phyloP scores from a whole-genome alignment of 1,140 invertebrate species.

The Pseudomyrmex dendroicus region DNA sequence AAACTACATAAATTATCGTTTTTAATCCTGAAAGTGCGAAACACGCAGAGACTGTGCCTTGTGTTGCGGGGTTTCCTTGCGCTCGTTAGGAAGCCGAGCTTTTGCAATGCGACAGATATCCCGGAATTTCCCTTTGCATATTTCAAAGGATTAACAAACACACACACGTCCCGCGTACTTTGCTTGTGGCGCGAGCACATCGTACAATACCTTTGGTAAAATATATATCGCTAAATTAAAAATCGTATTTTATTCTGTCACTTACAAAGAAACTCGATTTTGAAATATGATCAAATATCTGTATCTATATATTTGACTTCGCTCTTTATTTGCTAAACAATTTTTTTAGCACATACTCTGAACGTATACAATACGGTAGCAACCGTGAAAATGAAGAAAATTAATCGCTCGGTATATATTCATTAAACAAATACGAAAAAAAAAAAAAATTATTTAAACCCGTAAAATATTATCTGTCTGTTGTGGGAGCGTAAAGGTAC shows the following conservation, averaged over 20 bases:
- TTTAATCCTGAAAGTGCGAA: conserved; percentile 30
- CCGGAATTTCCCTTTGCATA: conserved; percentile 34
- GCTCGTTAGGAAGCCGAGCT: conserved; percentile 33
- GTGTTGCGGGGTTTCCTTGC: background rate
- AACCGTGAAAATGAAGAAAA: conserved; percentile 28
- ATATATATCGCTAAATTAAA: conserved; percentile 43
- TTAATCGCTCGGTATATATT: conserved; percentile 33
- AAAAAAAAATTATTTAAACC: conserved; percentile 1
- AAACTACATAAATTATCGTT: background rate
- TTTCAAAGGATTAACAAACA: conserved; percentile 54
- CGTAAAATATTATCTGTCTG: conserved; percentile 55
- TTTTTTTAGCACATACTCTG: background rate
- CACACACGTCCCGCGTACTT: conserved; percentile 2
- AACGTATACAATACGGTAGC: background rate
- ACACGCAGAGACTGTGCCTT: background rate
- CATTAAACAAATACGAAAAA: background rate
- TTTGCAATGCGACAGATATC: conserved; percentile 40
- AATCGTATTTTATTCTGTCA: conserved; percentile 52
- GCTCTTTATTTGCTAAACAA: background rate
- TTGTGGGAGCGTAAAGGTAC: background rate
- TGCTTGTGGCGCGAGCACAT: conserved; percentile 21
- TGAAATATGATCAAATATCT: conserved; percentile 14
- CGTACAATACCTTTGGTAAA: conserved; percentile 35
- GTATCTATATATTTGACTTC: background rate
- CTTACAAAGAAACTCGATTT: conserved; percentile 30